Evolutionary conservation across 2,888 invertebrate genomes (phyloP).

Genomic region (Adineta ricciae): DNA sequence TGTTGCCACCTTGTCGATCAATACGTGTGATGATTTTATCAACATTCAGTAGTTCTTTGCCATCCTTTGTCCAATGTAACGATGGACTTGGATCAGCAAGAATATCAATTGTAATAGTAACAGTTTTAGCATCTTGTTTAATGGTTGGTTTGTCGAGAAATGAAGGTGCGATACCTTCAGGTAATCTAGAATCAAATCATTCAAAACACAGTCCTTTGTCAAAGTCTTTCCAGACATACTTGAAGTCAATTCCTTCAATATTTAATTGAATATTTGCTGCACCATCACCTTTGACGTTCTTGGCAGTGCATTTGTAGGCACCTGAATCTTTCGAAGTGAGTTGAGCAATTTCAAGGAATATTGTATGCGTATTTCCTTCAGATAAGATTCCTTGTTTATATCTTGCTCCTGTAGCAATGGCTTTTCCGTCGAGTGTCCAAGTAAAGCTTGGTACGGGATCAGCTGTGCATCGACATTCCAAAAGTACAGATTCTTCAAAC

Average conservation of each 20-base stretch:
- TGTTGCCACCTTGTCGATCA: constrained; percentile 76
- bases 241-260: constrained; percentile 27
- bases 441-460: constrained; percentile 33
- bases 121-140: constrained; percentile 76
- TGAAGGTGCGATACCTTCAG: constrained; percentile 62
- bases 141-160: constrained; percentile 97
- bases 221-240: neutral
- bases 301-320: constrained; percentile 83
- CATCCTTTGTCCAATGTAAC: constrained; percentile 85
- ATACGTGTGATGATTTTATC: constrained; percentile 82
- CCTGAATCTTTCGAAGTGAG: constrained; percentile 69
- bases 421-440: constrained; percentile 50
- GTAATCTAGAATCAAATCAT: constrained; percentile 24
- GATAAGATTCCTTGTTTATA: constrained; percentile 28
- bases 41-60: constrained; percentile 57
- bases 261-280: constrained; percentile 88
- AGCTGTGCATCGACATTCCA: constrained; percentile 27
- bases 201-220: no score
- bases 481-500: constrained; percentile 31
- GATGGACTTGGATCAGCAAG: constrained; percentile 89
- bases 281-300: constrained; percentile 83
- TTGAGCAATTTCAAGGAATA: constrained; percentile 54
- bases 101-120: constrained; percentile 87
- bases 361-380: constrained; percentile 29
- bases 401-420: constrained; percentile 40